Conservation (phyloP, 64 coral and sea anemone species). For the Exaiptasia diaphana region DNA sequence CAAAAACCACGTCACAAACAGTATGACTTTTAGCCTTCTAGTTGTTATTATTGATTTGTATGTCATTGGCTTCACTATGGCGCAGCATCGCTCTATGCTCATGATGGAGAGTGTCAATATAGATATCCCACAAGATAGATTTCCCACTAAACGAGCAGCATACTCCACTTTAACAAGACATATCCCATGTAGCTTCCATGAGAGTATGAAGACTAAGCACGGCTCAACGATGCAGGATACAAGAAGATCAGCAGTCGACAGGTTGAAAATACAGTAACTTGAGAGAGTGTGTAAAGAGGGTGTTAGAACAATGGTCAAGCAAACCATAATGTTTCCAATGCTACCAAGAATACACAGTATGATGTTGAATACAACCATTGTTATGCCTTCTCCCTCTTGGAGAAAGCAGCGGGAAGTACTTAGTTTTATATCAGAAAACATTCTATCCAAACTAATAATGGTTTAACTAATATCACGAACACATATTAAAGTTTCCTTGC, state of each 20-base stretch:
- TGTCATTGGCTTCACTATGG: constrained; percentile 56
- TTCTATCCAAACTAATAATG: no score
- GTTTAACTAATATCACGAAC: no score
- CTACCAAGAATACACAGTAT: constrained; percentile 47
- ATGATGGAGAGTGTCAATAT: constrained; percentile 53
- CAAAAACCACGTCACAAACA: constrained; percentile 19
- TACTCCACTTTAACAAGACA: constrained; percentile 62
- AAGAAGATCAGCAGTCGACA: constrained; percentile 46
- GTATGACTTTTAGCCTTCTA: constrained; percentile 21
- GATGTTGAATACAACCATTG: constrained; percentile 38
- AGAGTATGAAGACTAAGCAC: constrained; percentile 31
- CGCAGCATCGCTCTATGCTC: constrained; percentile 67
- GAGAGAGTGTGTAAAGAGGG: constrained; percentile 38
- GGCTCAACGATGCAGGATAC: constrained; percentile 38
- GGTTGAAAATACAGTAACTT: constrained; percentile 64
- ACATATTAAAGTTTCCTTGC: no score
- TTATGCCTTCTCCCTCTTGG: constrained; percentile 1
- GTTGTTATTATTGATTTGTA: constrained; percentile 31
- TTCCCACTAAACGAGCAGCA: constrained; percentile 46
- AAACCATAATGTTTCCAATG: constrained; percentile 45
- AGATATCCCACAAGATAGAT: constrained; percentile 52
- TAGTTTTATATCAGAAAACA: constrained; percentile 51
- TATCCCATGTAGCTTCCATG: constrained; percentile 37
- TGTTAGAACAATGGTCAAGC: constrained; percentile 50
- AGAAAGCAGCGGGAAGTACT: constrained; percentile 33